Evolutionary conservation across 2,888 invertebrate species (phyloP).

Genomic region (Clanis bilineata): DNA sequence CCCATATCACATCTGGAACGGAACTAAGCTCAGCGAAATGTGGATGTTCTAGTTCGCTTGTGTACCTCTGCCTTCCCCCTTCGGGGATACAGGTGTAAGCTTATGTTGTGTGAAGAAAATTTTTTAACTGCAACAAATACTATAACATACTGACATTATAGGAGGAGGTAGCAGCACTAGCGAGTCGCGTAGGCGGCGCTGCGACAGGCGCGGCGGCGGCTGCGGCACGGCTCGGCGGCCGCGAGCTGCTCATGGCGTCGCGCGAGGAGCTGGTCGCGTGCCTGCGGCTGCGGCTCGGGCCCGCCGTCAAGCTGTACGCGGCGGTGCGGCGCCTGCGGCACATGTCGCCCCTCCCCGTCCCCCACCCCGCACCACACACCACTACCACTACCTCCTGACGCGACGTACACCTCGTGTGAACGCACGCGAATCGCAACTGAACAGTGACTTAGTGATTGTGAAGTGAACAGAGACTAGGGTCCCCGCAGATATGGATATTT

Average conservation of each 20-base stretch:
- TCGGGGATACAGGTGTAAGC: too few species aligned
- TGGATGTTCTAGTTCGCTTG: too few species aligned
- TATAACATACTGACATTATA: slow-evolving; percentile 55
- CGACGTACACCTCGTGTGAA: not conserved
- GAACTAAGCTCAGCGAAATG: too few species aligned
- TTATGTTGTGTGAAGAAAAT: too few species aligned
- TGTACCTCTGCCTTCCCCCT: too few species aligned
- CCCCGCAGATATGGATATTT: too few species aligned
- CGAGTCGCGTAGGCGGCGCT: slow-evolving; percentile 54
- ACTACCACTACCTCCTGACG: not conserved
- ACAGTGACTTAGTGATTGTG: not conserved
- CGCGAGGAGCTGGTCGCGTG: slow-evolving; percentile 90
- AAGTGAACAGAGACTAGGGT: not conserved
- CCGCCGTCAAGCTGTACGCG: slow-evolving; percentile 86
- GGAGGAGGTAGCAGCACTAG: slow-evolving; percentile 55
- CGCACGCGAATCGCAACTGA: not conserved
- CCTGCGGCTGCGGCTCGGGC: slow-evolving; percentile 90
- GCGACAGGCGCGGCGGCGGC: slow-evolving; percentile 54
- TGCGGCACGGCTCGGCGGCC: slow-evolving; percentile 87
- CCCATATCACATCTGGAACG: too few species aligned
- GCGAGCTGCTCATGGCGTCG: slow-evolving; percentile 90
- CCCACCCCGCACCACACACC: too few species aligned
- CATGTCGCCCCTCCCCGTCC: slow-evolving; percentile 16
- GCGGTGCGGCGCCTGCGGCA: slow-evolving; percentile 59
- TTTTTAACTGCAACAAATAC: too few species aligned